Evolutionary conservation across 2,888 invertebrate genomes (phyloP).

Genomic region (Actias luna): DNA sequence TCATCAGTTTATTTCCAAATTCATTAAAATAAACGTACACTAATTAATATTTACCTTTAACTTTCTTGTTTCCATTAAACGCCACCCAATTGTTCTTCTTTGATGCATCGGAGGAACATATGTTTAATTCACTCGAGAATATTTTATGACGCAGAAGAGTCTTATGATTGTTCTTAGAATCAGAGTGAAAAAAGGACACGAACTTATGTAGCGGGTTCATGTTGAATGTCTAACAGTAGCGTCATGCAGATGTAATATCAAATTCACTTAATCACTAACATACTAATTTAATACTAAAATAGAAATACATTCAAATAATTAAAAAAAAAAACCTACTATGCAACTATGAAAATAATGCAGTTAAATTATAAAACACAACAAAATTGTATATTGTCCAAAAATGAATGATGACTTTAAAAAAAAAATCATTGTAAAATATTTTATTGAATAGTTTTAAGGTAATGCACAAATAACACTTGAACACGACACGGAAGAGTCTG

Average conservation of each 20-base stretch:
- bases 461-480: slow-evolving; percentile 33
- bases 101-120: slow-evolving; percentile 66
- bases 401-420: neutral
- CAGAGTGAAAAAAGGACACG: slow-evolving; percentile 83
- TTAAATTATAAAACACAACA: slow-evolving; percentile 4
- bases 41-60: slow-evolving; percentile 53
- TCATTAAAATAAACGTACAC: neutral
- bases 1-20: neutral
- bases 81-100: slow-evolving; percentile 80
- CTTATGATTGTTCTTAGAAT: slow-evolving; percentile 73
- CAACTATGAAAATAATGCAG: neutral
- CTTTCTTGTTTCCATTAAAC: slow-evolving; percentile 71
- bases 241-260: neutral
- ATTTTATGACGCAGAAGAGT: slow-evolving; percentile 73
- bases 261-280: slow-evolving; percentile 7
- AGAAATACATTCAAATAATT: neutral
- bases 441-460: slow-evolving; percentile 14
- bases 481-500: slow-evolving; percentile 40
- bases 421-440: slow-evolving; percentile 10
- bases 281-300: slow-evolving; percentile 1
- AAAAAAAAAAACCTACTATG: neutral
- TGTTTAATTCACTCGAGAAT: slow-evolving; percentile 82
- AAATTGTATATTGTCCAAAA: neutral
- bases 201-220: slow-evolving; percentile 84
- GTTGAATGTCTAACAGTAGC: slow-evolving; percentile 25